Evolutionary conservation across 2,113 vertebrate genomes (phyloP).

Genomic region (Nanorana parkeri): DNA sequence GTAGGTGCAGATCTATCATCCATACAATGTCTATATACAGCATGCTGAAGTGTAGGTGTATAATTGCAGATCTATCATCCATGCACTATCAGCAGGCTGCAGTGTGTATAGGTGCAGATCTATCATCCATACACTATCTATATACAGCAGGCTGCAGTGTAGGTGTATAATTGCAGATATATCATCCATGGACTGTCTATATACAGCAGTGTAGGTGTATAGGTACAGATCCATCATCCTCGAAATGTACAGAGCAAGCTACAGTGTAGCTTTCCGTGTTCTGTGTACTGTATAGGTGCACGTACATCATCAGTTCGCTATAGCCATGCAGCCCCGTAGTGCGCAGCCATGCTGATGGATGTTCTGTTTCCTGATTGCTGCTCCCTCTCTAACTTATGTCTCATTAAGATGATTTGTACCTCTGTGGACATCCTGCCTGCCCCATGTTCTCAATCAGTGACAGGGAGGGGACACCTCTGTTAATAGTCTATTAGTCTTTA

Average conservation of each 20-base stretch:
- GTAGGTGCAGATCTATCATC: background rate
- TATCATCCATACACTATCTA: background rate
- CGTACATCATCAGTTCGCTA: background rate
- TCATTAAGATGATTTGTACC: slow-evolving; percentile 55
- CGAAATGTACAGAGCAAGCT: background rate
- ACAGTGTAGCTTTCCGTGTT: too few relatives aligned
- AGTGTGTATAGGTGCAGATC: background rate
- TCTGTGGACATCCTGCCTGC: slow-evolving; percentile 48
- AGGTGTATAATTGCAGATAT: background rate
- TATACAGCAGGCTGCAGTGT: background rate
- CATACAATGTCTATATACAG: background rate
- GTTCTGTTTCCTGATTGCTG: slow-evolving; percentile 54
- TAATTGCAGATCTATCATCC: background rate
- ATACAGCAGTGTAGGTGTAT: background rate
- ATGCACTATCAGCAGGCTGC: background rate
- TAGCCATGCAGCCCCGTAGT: background rate
- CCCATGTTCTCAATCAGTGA: slow-evolving; percentile 8
- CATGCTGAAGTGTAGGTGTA: too few relatives aligned
- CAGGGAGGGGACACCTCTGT: background rate
- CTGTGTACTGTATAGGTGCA: too few relatives aligned
- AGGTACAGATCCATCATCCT: background rate
- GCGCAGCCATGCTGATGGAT: slow-evolving; percentile 17
- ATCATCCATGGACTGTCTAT: background rate
- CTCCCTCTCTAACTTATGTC: slow-evolving; percentile 50
- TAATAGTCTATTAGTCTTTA: background rate